Evolutionary conservation across 37 sponge, comb jelly and placozoan genomes (phyloP).

Genomic region (Trichoplax adhaerens): DNA sequence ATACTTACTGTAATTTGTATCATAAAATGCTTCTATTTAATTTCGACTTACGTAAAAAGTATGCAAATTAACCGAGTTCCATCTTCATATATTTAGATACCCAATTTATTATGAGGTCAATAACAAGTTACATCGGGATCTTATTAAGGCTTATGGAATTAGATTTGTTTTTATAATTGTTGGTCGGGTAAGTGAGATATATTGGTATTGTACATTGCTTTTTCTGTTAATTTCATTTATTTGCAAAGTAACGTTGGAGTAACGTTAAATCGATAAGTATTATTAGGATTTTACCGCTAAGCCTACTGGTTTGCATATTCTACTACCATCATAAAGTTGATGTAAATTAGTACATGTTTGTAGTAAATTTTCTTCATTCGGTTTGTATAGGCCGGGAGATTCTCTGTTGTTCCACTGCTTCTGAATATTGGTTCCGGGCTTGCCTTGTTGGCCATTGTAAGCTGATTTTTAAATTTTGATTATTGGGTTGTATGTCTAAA

Average conservation of each 20-base stretch:
- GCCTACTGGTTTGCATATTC: too few species aligned
- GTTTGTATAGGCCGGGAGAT: constrained; percentile 34
- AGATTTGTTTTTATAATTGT: constrained; percentile 1
- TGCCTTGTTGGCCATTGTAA: constrained; percentile 44
- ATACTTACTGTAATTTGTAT: constrained; percentile 8
- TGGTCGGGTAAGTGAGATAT: constrained; percentile 1
- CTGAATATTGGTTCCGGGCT: constrained; percentile 41
- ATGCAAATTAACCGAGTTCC: too few species aligned
- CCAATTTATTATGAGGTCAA: not conserved
- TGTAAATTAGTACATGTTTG: not conserved
- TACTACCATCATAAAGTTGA: not conserved
- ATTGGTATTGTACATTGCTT: too few species aligned
- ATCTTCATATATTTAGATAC: too few species aligned
- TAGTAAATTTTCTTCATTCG: not conserved
- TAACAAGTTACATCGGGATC: not conserved
- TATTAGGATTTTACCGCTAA: too few species aligned
- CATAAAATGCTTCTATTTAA: constrained; percentile 1
- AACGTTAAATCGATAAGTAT: too few species aligned
- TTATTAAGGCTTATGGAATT: constrained; percentile 14
- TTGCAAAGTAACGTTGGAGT: too few species aligned
- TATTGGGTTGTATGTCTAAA: not conserved
- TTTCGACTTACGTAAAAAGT: too few species aligned
- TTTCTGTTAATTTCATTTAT: too few species aligned
- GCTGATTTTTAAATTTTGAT: not conserved
- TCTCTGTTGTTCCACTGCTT: constrained; percentile 19